Base-by-base conservation (phyloP, 2,797 vertebrate genomes). In the Ceyx erithaca region DNA sequence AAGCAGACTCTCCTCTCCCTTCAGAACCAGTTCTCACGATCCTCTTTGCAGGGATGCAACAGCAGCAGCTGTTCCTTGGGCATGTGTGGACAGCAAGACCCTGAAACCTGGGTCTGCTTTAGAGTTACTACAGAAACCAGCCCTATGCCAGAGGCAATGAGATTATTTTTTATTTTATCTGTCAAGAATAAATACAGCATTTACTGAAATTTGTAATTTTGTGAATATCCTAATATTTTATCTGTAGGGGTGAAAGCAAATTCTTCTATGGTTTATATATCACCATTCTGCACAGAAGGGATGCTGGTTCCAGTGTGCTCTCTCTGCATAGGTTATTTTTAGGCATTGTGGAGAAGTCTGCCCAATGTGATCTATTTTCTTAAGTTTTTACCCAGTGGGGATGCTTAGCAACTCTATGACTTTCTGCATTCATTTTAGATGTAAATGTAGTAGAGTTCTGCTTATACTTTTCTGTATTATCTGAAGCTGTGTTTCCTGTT, bases 11-110 rank as follows among this genome's bases (percentile, higher is more conserved):
- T 17, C 4, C 8, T 73, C 25, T 78, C 30, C 17, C 20, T 59
- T 79, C 14, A 35, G 30, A 58, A 54, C 9, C 26, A 33, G 35
- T 67, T 87, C 46, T 76, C 14, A 21, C 6, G 12, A 28, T 43
- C 41, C 35, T 1, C 2, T 55, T 49, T 64, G 28, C 2, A 2
- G 35, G 35, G 21, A 11, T 40, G 26, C 43, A 51, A 43, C 17
- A 75, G 40, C 76, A 87, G 79, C 31, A 71, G 64, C 54, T n/a
- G 31, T 22, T 81, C 30, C 58, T 85, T 41, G 31, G 48, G 49
- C 12, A 17, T 6, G 14, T 17, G 26, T 33, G 28, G 52, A 31
- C n/a, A 57, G 4, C 0, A 0, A 72, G 37, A 51, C 12, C n/a
- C 23, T 35, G 23, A 85, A 69, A 63, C 41, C 31, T 85, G 26